Base-by-base conservation (phyloP, 1,140 invertebrate species). In the Eupristina koningsbergeri region DNA sequence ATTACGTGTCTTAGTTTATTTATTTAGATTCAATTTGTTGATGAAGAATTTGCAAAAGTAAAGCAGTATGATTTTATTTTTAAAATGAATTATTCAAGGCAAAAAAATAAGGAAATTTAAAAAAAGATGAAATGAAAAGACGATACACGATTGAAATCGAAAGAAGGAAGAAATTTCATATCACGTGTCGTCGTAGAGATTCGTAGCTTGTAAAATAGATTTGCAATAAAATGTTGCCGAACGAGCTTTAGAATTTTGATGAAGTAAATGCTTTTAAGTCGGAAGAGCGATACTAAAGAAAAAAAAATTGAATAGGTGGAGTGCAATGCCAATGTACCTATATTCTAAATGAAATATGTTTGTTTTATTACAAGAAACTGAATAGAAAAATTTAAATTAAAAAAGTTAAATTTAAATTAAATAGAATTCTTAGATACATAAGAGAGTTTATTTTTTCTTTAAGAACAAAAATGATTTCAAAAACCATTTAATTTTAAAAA, bases 161-260 rank as follows among this genome's bases (percentile, higher is more conserved):
- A 50, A 9, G 50, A 75, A 50, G 11, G 26, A 34, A 41, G 71
- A 81, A 81, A 74, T 81, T 81, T 47, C 13, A 74, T 53, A 50
- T 63, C 47, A 34, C 74, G 85, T 85, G 84, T 64, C 45, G 79
- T 86, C 86, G 86, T 88, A 74, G 86, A 87, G 90, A 89, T 89
- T 88, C 86, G 86, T 83, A 85, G 86, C 86, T 86, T 88, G 88
- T 89, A 87, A 89, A 90, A 90, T 91, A 89, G 90, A 91, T 91
- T 91, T 91, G 89, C 89, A 88, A 91, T 90, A 90, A 91, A 89
- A 88, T 89, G 89, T 90, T 88, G 88, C 76, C 86, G 85, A 73
- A 80, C 86, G 83, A 84, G 86, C 77, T 87, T 78, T 86, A 86
- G 90, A 91, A 91, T 91, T 89, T 88, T 88, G 89, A 91, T 91